A percentile compares a stretch with the other conserved stretches of the same genome.
Evolutionary conservation across 2,888 invertebrate species (phyloP).

Genomic region (Xestobium rufovillosum): DNA sequence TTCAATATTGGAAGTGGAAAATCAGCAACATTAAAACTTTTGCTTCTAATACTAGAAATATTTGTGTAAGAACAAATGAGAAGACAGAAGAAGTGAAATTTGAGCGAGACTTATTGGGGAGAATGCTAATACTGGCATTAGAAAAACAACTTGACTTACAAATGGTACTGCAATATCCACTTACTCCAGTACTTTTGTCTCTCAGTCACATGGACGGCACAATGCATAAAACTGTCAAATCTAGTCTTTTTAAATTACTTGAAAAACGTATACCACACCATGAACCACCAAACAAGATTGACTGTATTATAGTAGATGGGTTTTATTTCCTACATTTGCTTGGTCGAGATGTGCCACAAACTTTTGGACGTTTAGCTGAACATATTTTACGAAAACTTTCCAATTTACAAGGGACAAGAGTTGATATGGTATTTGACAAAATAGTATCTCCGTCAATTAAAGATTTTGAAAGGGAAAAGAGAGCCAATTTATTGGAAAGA

Average conservation of each 20-base stretch:
- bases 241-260: constrained; percentile 16
- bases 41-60: constrained; percentile 16
- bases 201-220: constrained; percentile 18
- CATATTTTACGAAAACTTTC: constrained; percentile 29
- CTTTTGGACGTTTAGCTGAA: constrained; percentile 29
- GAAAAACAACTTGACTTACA: constrained; percentile 15
- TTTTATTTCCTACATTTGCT: constrained; percentile 26
- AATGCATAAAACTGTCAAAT: constrained; percentile 23
- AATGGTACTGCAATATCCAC: constrained; percentile 13
- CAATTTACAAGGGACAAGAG: constrained; percentile 21
- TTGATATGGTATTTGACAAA: constrained; percentile 30
- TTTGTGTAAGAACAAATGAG: constrained; percentile 8
- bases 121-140: constrained; percentile 14
- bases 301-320: constrained; percentile 29
- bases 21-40: constrained; percentile 14
- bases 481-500: constrained; percentile 18
- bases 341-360: constrained; percentile 25
- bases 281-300: constrained; percentile 14
- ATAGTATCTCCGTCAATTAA: constrained; percentile 34
- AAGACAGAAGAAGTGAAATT: constrained; percentile 14
- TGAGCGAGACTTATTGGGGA: constrained; percentile 12
- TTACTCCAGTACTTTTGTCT: constrained; percentile 15
- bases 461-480: constrained; percentile 29
- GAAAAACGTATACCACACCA: constrained; percentile 2
- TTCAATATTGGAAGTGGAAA: too few relatives aligned